These are phyloP conservation scores for Scopus umbretta DNA, from an alignment of 2,113 vertebrate species.

Conservation along the genomic window DNA sequence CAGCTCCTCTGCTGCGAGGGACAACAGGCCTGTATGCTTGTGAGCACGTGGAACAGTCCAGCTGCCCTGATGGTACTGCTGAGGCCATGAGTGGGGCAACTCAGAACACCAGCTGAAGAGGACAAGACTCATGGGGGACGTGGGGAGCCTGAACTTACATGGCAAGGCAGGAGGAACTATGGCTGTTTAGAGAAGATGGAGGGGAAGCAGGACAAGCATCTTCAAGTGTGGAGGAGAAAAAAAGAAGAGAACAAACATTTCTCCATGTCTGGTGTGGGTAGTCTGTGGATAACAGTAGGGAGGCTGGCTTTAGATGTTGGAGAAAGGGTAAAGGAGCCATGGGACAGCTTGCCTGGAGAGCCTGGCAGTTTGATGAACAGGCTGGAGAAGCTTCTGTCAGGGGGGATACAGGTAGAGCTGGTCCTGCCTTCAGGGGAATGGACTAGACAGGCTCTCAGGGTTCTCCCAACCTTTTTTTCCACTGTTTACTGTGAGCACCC, in stretches of 20 bases:
- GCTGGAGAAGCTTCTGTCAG: not conserved
- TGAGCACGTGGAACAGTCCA: not conserved
- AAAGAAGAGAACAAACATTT: not conserved
- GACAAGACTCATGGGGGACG: not conserved
- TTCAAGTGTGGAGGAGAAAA: not conserved
- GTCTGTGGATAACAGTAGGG: not conserved
- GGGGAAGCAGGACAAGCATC: not conserved
- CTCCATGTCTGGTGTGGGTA: not conserved
- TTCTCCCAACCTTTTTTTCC: not conserved
- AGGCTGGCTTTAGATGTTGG: not conserved
- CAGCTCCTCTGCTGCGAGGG: not conserved
- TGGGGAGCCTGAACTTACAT: not conserved
- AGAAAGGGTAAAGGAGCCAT: not conserved
- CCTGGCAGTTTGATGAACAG: not conserved
- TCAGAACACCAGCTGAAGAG: not conserved
- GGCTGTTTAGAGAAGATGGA: not conserved
- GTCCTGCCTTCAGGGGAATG: not conserved
- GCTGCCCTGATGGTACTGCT: not conserved
- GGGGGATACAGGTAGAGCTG: not conserved
- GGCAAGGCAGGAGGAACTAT: not conserved
- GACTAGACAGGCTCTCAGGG: not conserved
- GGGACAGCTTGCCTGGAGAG: not conserved
- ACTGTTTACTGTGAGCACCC: not conserved
- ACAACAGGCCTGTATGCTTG: rapidly evolving
- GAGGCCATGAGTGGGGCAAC: not conserved